phyloP scores from a whole-genome alignment of 2,113 vertebrate species.

The Serinus canaria region DNA sequence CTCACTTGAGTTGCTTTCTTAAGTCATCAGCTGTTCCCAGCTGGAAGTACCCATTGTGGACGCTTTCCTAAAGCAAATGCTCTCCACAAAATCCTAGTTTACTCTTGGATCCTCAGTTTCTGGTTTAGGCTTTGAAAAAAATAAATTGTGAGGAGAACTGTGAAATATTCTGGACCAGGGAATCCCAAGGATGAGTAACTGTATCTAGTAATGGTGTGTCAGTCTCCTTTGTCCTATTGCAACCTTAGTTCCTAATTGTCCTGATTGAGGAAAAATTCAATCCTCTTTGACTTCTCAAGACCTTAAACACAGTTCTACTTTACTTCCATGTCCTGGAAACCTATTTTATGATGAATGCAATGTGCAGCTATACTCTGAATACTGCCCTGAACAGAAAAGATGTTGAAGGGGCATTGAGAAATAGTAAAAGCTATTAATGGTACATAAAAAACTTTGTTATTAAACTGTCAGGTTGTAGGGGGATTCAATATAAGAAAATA shows the following conservation, averaged over 20 bases:
- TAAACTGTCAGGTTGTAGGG: not conserved
- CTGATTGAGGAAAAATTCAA: not conserved
- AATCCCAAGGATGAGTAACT: not conserved
- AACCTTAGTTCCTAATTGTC: not conserved
- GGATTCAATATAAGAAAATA: too few species aligned
- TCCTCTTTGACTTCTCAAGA: not conserved
- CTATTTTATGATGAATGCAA: not conserved
- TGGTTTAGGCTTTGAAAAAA: not conserved
- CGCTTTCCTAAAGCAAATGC: not conserved
- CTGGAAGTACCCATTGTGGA: not conserved
- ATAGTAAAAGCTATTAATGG: not conserved
- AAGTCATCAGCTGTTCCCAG: not conserved
- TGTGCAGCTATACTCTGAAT: not conserved
- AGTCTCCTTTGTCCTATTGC: not conserved
- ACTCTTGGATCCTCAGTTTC: not conserved
- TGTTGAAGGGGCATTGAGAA: not conserved
- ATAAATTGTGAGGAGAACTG: not conserved
- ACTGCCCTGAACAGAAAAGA: not conserved
- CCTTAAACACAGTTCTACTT: not conserved
- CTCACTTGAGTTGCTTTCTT: not conserved
- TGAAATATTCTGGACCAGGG: not conserved
- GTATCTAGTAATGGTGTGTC: not conserved
- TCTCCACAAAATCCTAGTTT: not conserved
- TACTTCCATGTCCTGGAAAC: slow-evolving; percentile 8
- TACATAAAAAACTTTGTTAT: not conserved